Base-by-base conservation (phyloP, 1,140 invertebrate species). In the Cyphomyrmex costatus region DNA sequence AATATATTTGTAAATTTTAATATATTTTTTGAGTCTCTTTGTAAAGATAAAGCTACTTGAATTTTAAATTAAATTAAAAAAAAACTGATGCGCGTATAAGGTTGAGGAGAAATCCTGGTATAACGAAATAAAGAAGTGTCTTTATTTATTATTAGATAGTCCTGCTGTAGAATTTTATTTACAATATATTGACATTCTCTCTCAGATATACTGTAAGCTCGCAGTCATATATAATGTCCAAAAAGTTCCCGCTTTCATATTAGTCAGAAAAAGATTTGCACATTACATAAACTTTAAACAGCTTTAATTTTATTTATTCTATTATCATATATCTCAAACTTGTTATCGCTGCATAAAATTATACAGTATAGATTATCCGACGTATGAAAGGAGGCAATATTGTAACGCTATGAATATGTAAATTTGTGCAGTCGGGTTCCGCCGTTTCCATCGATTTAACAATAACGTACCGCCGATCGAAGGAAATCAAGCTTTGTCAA, bases 101-200 rank as follows among this genome's bases (percentile, higher is more conserved):
- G 14, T 24, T 24, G 6, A 60, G 14, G 3, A 46, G 2, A 19
- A 2, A 65, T 14, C 0, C 12, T 30, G 24, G 6, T 19, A 21
- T 16, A 36, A 46, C 49, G n/a, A 36, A 12, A 7, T 86, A 89
- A 76, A 92, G 85, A 90, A 88, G 87, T 89, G 77, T 88, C 88
- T 86, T 88, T 91, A 80, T 90, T 92, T 89, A 89, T 92, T 90
- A 85, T 85, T 83, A 82, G 88, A 84, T 92, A 90, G 78, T 89
- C 89, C 87, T 91, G 87, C 63, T 89, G 91, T 90, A 92, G 85
- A 92, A 84, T 86, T 92, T 93, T 93, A 93, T 93, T 91, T 93
- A 93, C 92, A 93, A 91, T 86, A 86, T 91, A 92, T 91, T 90
- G 91, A 93, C 91, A 92, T 88, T 84, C 86, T 92, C 70, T 84